Percentiles rank a stretch among this genome's conserved stretches.
phyloP scores from a whole-genome alignment of 2,113 vertebrate species.

The Noctilio leporinus region DNA sequence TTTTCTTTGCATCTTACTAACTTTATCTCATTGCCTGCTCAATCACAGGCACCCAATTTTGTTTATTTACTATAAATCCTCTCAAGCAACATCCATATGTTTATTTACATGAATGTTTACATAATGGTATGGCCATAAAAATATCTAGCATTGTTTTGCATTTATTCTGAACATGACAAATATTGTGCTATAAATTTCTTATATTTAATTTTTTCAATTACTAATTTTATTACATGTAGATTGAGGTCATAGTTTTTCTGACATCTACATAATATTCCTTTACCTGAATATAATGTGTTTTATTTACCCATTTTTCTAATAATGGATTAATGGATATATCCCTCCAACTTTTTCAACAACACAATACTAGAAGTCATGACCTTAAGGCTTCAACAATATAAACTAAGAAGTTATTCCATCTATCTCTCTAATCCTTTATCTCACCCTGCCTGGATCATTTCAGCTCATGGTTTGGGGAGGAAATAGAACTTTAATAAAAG shows the following conservation, averaged over 20 bases:
- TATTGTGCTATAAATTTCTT: neutral
- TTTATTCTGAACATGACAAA: neutral
- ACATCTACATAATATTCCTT: neutral
- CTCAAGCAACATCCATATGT: neutral
- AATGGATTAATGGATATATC: neutral
- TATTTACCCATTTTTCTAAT: neutral
- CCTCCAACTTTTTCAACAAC: neutral
- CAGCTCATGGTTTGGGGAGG: neutral
- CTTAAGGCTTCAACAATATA: neutral
- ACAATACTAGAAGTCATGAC: neutral
- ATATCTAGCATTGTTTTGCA: neutral
- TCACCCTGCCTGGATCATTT: neutral
- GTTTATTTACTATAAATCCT: neutral
- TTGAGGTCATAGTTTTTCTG: neutral
- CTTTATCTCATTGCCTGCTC: neutral
- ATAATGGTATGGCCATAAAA: neutral
- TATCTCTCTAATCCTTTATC: neutral
- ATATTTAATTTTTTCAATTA: neutral
- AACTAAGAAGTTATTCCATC: neutral
- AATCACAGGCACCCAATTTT: neutral
- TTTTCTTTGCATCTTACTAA: neutral
- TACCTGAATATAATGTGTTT: neutral
- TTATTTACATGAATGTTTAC: neutral
- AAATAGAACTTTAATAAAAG: neutral
- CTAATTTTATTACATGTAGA: neutral